These are phyloP conservation scores for Drosophila orena DNA, from an alignment of 1,140 invertebrate species.

Conservation along the genomic window DNA sequence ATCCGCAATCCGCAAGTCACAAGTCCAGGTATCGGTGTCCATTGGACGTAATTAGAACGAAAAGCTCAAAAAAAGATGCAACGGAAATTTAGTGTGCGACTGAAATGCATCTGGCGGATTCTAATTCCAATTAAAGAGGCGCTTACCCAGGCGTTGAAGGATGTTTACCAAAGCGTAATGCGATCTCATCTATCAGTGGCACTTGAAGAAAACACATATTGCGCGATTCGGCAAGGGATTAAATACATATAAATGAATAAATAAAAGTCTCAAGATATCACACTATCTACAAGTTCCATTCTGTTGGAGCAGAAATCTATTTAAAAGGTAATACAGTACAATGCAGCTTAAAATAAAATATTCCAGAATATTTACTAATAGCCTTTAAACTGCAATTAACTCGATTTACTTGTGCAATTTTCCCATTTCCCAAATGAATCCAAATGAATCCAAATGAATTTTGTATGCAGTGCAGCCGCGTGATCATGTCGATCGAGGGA, in stretches of 20 bases:
- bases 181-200: slow-evolving; percentile 14
- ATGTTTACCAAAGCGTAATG: slow-evolving; percentile 64
- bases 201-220: slow-evolving; percentile 7
- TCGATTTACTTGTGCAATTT: no score
- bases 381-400: no score
- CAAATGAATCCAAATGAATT: no score
- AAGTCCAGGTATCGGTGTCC: slow-evolving; percentile 51
- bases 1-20: background rate
- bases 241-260: no score
- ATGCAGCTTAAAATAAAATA: no score
- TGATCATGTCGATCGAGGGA: slow-evolving; percentile 18
- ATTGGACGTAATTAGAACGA: slow-evolving; percentile 74
- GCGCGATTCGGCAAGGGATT: no score
- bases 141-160: slow-evolving; percentile 67
- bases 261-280: no score
- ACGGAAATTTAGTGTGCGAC: slow-evolving; percentile 14
- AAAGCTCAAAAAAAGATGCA: slow-evolving; percentile 49
- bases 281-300: no score
- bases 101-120: slow-evolving; percentile 76
- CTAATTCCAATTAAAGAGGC: slow-evolving; percentile 74
- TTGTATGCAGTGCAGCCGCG: slow-evolving; percentile 7
- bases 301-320: no score
- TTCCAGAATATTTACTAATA: no score
- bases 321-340: no score
- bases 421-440: no score